These are phyloP conservation scores for Rutpela maculata DNA, from an alignment of 2,888 invertebrate genomes.

Conservation along the genomic window DNA sequence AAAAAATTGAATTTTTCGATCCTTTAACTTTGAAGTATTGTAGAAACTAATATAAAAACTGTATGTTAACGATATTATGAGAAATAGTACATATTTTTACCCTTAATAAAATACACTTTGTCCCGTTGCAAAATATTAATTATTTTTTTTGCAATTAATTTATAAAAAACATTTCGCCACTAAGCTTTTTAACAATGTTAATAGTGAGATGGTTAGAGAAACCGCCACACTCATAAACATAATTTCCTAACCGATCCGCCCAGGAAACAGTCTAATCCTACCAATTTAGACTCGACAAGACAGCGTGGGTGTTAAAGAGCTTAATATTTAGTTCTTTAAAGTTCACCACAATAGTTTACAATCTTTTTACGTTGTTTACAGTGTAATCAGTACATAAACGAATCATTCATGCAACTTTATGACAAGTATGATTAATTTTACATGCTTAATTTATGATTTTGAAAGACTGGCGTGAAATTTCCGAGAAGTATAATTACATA, in stretches of 20 bases:
- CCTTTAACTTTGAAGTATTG: too few relatives aligned
- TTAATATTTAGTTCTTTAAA: slow-evolving; percentile 3
- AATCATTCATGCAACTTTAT: background rate
- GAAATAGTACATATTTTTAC: too few relatives aligned
- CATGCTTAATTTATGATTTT: background rate
- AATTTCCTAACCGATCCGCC: background rate
- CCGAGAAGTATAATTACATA: background rate
- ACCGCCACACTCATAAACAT: background rate
- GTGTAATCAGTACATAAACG: background rate
- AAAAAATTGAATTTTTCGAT: too few relatives aligned
- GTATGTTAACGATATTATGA: too few relatives aligned
- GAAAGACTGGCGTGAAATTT: slow-evolving; percentile 6
- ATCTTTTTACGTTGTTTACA: background rate
- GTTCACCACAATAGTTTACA: background rate
- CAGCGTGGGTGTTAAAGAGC: background rate
- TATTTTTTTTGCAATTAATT: too few relatives aligned
- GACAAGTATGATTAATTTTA: slow-evolving; percentile 7
- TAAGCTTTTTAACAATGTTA: too few relatives aligned
- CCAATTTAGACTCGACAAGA: background rate
- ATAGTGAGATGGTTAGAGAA: too few relatives aligned
- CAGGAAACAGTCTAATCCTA: background rate
- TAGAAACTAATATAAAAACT: too few relatives aligned
- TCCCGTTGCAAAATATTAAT: too few relatives aligned
- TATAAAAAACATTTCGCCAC: too few relatives aligned
- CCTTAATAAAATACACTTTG: too few relatives aligned